These are phyloP conservation scores for Troides oblongomaculatus DNA, from an alignment of 2,888 invertebrate genomes.

Conservation along the genomic window DNA sequence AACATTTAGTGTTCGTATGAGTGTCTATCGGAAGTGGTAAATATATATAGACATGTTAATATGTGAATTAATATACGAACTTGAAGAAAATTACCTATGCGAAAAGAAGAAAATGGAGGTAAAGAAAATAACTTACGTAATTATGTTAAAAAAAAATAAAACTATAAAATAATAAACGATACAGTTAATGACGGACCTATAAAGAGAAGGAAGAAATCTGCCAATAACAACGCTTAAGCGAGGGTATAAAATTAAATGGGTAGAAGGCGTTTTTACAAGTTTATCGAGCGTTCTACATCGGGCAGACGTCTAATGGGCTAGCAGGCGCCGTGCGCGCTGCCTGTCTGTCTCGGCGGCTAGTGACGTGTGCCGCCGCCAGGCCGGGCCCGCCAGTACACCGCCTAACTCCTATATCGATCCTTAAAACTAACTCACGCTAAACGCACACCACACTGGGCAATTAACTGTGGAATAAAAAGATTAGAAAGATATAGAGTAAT, in stretches of 20 bases:
- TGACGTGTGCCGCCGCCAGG: constrained; percentile 52
- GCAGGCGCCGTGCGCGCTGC: constrained; percentile 75
- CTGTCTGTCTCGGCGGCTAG: constrained; percentile 67
- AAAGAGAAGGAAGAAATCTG: constrained; percentile 72
- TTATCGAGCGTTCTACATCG: constrained; percentile 79
- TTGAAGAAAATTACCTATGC: neutral
- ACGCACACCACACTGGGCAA: constrained; percentile 41
- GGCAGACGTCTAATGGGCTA: constrained; percentile 74
- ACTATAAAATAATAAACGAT: constrained; percentile 65
- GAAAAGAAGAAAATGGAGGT: neutral
- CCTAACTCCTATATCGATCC: constrained; percentile 56
- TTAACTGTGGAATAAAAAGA: constrained; percentile 54
- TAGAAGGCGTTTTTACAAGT: constrained; percentile 79
- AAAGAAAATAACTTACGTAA: constrained; percentile 33
- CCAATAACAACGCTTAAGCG: constrained; percentile 76
- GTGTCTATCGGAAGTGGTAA: neutral
- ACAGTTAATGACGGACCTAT: constrained; percentile 68
- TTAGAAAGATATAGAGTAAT: constrained; percentile 44
- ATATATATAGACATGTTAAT: constrained; percentile 24
- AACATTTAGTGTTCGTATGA: neutral
- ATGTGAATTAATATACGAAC: constrained; percentile 9
- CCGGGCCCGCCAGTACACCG: constrained; percentile 30
- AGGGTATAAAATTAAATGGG: constrained; percentile 78
- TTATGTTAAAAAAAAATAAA: constrained; percentile 42
- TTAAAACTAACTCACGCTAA: constrained; percentile 44